phyloP scores from a whole-genome alignment of 2,888 invertebrate species.

The Hipparchia semele region DNA sequence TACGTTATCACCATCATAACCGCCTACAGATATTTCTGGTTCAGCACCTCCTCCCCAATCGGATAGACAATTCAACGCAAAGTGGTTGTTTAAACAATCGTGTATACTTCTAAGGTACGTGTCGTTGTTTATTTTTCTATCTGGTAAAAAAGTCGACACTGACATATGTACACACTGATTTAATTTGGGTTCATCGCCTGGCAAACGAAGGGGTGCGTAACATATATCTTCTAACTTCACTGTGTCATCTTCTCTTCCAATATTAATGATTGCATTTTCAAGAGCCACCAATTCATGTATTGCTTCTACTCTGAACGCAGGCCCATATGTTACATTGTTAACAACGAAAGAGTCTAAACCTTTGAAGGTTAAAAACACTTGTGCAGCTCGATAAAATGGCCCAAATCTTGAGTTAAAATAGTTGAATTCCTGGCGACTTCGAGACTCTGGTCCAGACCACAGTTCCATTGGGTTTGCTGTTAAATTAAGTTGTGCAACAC shows the following conservation, averaged over 20 bases:
- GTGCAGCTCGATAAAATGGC: constrained; percentile 95
- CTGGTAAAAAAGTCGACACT: constrained; percentile 90
- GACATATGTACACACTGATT: constrained; percentile 92
- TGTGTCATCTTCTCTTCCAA: constrained; percentile 80
- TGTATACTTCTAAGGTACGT: constrained; percentile 68
- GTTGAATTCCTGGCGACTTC: constrained; percentile 91
- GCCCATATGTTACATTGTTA: constrained; percentile 86
- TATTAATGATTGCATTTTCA: constrained; percentile 85
- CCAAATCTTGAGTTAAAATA: constrained; percentile 94
- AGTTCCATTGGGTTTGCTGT: constrained; percentile 96
- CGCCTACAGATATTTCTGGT: constrained; percentile 93
- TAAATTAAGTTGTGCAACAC: constrained; percentile 86
- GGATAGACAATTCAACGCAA: constrained; percentile 86
- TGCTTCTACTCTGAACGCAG: constrained; percentile 91
- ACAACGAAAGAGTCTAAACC: constrained; percentile 69
- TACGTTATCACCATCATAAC: constrained; percentile 77
- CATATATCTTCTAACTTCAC: constrained; percentile 86
- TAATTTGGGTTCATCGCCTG: constrained; percentile 79
- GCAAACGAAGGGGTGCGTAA: constrained; percentile 90
- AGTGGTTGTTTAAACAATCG: constrained; percentile 71
- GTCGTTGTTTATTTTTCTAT: constrained; percentile 76
- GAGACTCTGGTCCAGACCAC: constrained; percentile 94
- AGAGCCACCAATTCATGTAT: constrained; percentile 87
- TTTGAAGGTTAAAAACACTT: constrained; percentile 90
- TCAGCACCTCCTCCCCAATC: constrained; percentile 94